A percentile compares a stretch with the other conserved stretches of the same genome.
Evolutionary conservation across 2,113 vertebrate genomes (phyloP).

Genomic region (Panurus biarmicus): DNA sequence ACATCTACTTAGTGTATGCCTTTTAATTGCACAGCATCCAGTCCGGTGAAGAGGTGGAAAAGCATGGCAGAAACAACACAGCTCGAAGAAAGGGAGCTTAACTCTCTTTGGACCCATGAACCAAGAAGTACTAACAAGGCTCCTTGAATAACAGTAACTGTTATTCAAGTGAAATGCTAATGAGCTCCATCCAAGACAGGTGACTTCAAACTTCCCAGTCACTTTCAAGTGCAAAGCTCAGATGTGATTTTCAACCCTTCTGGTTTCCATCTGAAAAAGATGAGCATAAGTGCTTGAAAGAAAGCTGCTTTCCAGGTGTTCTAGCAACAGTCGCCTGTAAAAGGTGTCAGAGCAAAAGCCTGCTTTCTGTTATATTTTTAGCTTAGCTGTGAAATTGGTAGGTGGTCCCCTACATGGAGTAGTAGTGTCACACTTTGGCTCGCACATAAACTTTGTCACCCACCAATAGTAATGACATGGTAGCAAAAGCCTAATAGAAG

Average conservation of each 20-base stretch:
- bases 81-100: neutral
- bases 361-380: neutral
- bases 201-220: neutral
- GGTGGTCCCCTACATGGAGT: neutral
- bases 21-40: neutral
- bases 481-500: neutral
- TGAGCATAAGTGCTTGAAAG: neutral
- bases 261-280: neutral
- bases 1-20: rapidly evolving
- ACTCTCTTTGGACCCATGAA: neutral
- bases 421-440: neutral
- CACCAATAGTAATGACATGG: neutral
- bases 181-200: neutral
- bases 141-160: neutral
- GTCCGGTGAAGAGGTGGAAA: neutral
- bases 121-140: neutral
- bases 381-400: neutral
- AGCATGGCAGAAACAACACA: neutral
- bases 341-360: neutral
- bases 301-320: neutral
- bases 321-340: neutral
- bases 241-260: neutral
- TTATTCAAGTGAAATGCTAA: neutral
- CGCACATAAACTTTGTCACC: neutral
- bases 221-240: neutral